Percentiles rank a stretch among this genome's conserved stretches.
Evolutionary conservation across 2,797 vertebrate genomes (phyloP).

Genomic region (Myioborus melanocephalus): DNA sequence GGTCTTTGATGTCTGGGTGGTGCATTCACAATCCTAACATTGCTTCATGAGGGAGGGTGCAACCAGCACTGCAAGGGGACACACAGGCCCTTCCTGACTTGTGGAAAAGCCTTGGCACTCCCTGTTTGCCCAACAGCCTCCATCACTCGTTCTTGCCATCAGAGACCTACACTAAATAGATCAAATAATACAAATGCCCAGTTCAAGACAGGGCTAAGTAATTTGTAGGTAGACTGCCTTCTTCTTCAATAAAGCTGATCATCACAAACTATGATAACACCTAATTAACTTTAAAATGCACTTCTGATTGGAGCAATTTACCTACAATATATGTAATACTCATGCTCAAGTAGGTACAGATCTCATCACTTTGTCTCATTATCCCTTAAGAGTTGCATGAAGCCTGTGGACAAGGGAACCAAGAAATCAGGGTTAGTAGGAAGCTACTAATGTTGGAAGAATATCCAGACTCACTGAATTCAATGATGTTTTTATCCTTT

Average conservation of each 20-base stretch:
- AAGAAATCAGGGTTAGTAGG: background rate
- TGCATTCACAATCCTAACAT: background rate
- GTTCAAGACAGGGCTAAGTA: background rate
- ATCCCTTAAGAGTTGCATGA: background rate
- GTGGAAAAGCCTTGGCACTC: background rate
- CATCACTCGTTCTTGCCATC: background rate
- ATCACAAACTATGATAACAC: background rate
- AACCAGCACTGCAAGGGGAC: background rate
- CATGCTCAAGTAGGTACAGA: background rate
- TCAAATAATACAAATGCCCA: background rate
- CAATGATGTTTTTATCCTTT: background rate
- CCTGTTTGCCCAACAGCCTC: background rate
- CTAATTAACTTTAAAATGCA: background rate
- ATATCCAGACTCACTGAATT: background rate
- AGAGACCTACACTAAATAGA: background rate
- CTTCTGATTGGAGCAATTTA: background rate
- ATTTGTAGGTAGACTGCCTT: background rate
- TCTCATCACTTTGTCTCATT: background rate
- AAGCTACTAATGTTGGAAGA: background rate
- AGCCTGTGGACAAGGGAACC: background rate
- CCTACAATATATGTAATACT: background rate
- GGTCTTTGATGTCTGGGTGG: background rate
- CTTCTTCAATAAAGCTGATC: background rate
- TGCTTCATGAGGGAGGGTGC: background rate
- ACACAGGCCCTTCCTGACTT: fast-evolving